These are phyloP conservation scores for Chromobotia macracanthus DNA, from an alignment of 2,797 vertebrate species.

Conservation along the genomic window DNA sequence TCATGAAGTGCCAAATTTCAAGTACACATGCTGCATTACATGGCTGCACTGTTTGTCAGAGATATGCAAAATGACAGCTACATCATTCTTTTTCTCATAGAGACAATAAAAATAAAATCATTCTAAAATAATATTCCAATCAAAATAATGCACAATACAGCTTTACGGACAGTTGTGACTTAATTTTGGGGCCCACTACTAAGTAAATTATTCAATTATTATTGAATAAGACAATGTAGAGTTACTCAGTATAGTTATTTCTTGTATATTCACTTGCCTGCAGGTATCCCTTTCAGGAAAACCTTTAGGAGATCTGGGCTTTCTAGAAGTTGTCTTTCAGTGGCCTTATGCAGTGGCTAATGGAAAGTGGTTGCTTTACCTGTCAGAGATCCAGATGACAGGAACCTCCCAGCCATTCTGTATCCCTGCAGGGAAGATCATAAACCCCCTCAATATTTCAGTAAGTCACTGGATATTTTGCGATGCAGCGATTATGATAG, in stretches of 20 bases:
- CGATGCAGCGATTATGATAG: neutral
- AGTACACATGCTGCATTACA: neutral
- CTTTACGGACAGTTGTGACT: no score
- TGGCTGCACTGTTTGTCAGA: no score
- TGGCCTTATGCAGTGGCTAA: conserved; percentile 88
- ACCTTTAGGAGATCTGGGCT: conserved; percentile 75
- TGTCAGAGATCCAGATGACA: conserved; percentile 78
- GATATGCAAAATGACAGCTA: no score
- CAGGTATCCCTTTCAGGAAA: conserved; percentile 63
- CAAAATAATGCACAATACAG: no score
- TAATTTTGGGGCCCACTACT: no score
- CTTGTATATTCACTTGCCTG: conserved; percentile 19
- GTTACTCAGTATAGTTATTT: neutral
- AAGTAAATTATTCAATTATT: no score
- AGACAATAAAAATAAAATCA: no score
- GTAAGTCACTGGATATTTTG: conserved; percentile 72
- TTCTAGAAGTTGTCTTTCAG: conserved; percentile 81
- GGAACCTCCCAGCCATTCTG: conserved; percentile 75
- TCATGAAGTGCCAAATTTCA: neutral
- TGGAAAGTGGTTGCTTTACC: conserved; percentile 92
- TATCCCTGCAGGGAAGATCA: conserved; percentile 69
- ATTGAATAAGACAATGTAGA: neutral
- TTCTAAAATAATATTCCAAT: no score
- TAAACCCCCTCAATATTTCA: conserved; percentile 83
- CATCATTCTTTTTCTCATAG: no score